Evolutionary conservation across 2,113 vertebrate species (phyloP), one percentile per base, ranked within the genome.

Genomic region (Euleptes europaea): DNA sequence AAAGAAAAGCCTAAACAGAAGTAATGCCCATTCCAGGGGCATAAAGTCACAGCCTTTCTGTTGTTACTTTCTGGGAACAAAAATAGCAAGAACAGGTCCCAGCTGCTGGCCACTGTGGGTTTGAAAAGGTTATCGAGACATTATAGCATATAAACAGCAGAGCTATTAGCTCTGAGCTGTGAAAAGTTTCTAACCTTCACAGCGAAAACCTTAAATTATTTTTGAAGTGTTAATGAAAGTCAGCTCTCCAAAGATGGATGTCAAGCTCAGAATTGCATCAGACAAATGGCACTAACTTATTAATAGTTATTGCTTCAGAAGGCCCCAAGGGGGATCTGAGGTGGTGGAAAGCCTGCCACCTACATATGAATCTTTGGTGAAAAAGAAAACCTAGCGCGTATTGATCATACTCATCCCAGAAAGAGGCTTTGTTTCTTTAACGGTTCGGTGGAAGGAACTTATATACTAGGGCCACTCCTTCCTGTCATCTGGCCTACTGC

Each of bases 211-310:
- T 95, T 96, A 96, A 96, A 96, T 96, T 96, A 96, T 96, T 95
- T 96, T 95, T 96, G 95, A 96, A 96, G 95, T 95, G 95, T 96
- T 96, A 95, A 96, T 96, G 95, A 95, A 96, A 96, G 93, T 91
- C 93, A 87, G 94, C 93, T 94, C 90, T 88, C 93, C 89, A 94
- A 95, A 95, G 91, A 96, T 95, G 94, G 93, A 96, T 95, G 95
- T 92, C 87, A 88, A 94, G 92, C 91, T 92, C 90, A 89, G 94
- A 92, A 94, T 94, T 94, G 91, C 94, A 93, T 96, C 94, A 95
- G 91, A 95, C 92, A 95, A 96, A 97, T 94, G 94, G 93, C 91
- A 91, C 49, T 72, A 85, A 95, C 90, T 84, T 94, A 96, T 96
- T 94, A 96, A 96, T 94, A 95, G 94, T 93, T 94, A 95, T 94